Percentiles rank a stretch among this genome's conserved stretches.
phyloP scores from a whole-genome alignment of 2,888 invertebrate species.

The Torymus tubicola region DNA sequence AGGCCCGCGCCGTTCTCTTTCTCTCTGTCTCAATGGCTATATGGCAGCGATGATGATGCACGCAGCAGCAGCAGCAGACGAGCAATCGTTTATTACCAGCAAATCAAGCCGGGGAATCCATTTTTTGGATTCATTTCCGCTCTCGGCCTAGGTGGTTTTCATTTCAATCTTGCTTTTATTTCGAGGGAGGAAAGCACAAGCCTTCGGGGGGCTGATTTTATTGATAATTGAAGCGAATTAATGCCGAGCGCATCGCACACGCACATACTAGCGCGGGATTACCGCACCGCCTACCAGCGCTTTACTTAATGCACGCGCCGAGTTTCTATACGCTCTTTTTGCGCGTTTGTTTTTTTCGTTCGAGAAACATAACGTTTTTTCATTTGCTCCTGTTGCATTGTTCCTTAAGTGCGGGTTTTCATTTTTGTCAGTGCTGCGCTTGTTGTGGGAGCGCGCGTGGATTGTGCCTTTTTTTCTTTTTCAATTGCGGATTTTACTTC shows the following conservation, averaged over 20 bases:
- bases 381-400: neutral
- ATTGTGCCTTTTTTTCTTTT: too few relatives aligned
- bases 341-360: neutral
- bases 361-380: neutral
- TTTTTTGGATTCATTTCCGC: constrained; percentile 54
- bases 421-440: neutral
- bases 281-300: constrained; percentile 22
- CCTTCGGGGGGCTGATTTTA: constrained; percentile 34
- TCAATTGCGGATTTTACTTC: neutral
- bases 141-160: constrained; percentile 29
- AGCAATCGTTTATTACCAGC: constrained; percentile 49
- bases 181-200: neutral
- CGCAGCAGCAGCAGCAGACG: neutral
- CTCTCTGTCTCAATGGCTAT: too few relatives aligned
- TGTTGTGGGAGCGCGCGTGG: neutral
- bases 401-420: neutral
- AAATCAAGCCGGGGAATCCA: constrained; percentile 22
- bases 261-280: constrained; percentile 1
- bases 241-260: neutral
- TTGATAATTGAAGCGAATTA: constrained; percentile 56
- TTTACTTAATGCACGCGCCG: constrained; percentile 13
- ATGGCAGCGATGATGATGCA: too few relatives aligned
- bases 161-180: constrained; percentile 23
- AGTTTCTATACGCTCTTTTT: neutral
- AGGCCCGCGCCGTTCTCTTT: too few relatives aligned